Evolutionary conservation across 2,113 vertebrate genomes (phyloP), one percentile per base, ranked within the genome.

Genomic region (Acrocephalus kingi): DNA sequence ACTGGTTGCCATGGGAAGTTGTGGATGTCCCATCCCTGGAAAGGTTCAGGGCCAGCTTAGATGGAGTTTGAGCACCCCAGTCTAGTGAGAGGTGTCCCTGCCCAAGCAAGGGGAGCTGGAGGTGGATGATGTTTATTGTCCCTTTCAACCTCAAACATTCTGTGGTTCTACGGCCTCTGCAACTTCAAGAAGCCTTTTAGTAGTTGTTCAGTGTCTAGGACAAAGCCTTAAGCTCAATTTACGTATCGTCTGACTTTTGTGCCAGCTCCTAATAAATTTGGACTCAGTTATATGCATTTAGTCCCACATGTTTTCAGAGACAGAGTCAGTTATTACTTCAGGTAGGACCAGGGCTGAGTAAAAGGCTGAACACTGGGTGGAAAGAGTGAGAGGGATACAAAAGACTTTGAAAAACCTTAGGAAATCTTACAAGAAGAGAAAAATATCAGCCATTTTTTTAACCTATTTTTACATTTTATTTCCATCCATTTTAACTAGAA

Each of bases 381-480:
- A 90, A 72, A 77, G 55, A 71, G 33, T 55, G 63, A 90, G 58
- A 66, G 22, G 8, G 24, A 69, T 71, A 86, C 39, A 73, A 94
- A 93, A 88, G 72, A 84, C 37, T 78, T 90, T 59, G 48, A 87
- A 90, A 95, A 94, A 88, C 48, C 51, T 85, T 35, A 73, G 71
- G 46, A 95, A 93, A 83, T 58, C 46, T 85, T 62, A 73, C 22
- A 91, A 71, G 90, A 95, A 82, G 27, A 66, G 28, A 87, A 89
- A 91, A 77, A 79, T 55, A 82, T 45, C 49, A 87, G 30, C 37
- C 46, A 3, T 52, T 92, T 94, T 82, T 94, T 95, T 69, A 94
- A 96, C 91, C 87, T 78, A 76, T 67, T 95, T 96, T 83, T 89
- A 85, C 51, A 73, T 94, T 96, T 74, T 82, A 76, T 89, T 96